A percentile compares a stretch with the other conserved stretches of the same genome.
These are phyloP conservation scores for Drosophila sechellia DNA, from an alignment of 1,140 invertebrate species.

Conservation along the genomic window DNA sequence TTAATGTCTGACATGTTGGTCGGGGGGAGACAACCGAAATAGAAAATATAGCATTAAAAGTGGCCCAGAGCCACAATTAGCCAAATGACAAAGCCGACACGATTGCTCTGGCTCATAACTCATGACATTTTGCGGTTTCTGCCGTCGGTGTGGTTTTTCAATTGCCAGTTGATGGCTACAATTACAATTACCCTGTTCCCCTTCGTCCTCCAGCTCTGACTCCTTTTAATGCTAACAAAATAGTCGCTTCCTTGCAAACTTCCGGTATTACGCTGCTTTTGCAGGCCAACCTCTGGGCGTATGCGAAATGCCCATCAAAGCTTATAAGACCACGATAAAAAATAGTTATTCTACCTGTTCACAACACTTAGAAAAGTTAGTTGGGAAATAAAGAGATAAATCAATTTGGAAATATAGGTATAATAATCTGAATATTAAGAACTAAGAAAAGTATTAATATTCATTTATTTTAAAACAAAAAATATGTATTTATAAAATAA, in stretches of 20 bases:
- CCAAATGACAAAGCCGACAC: conserved; percentile 76
- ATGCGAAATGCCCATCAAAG: conserved; percentile 43
- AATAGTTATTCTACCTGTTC: background rate
- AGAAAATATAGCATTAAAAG: conserved; percentile 61
- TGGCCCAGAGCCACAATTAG: conserved; percentile 77
- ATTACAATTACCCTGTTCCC: conserved; percentile 3
- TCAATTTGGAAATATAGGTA: too few relatives aligned
- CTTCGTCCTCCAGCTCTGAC: background rate
- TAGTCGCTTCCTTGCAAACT: conserved; percentile 43
- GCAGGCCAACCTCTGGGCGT: conserved; percentile 37
- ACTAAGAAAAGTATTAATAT: background rate
- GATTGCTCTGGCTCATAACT: conserved; percentile 61
- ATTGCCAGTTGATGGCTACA: conserved; percentile 37
- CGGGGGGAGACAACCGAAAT: conserved; percentile 12
- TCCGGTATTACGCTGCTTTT: conserved; percentile 26
- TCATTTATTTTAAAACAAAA: too few relatives aligned
- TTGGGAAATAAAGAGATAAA: background rate
- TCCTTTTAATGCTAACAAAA: conserved; percentile 13
- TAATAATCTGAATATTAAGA: background rate
- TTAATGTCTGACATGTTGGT: conserved; percentile 52
- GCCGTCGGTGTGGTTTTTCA: conserved; percentile 29
- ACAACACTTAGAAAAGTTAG: conserved; percentile 8
- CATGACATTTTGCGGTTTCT: conserved; percentile 53
- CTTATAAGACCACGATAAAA: conserved; percentile 28
- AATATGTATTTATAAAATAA: too few relatives aligned